phyloP scores from a whole-genome alignment of 2,888 invertebrate genomes.

The Agrochola lychnidis region DNA sequence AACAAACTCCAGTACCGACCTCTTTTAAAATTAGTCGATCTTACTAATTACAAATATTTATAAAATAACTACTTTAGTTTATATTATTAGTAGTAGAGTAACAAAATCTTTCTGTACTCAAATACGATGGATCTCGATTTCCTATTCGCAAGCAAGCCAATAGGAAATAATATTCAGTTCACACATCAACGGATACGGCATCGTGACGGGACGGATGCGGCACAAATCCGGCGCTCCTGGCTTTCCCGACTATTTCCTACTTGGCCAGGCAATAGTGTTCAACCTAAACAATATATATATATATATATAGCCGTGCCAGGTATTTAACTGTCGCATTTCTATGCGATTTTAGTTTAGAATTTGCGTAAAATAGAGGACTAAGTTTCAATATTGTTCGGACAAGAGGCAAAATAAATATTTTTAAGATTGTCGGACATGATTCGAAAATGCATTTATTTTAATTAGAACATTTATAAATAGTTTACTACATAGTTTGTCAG shows the following conservation, averaged over 20 bases:
- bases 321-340: not conserved
- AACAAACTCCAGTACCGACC: too few relatives aligned
- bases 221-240: not conserved
- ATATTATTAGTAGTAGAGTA: too few relatives aligned
- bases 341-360: not conserved
- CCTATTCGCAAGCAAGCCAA: not conserved
- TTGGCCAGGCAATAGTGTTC: not conserved
- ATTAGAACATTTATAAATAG: not conserved
- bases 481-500: not conserved
- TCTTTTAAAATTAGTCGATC: not conserved
- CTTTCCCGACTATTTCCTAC: slow-evolving; percentile 4
- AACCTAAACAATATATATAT: not conserved
- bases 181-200: not conserved
- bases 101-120: not conserved
- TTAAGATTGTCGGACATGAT: not conserved
- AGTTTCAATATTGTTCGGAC: not conserved
- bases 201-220: slow-evolving; percentile 10
- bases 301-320: not conserved
- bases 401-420: not conserved
- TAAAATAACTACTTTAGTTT: not conserved
- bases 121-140: not conserved
- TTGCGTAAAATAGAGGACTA: not conserved
- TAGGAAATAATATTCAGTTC: slow-evolving; percentile 21
- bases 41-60: not conserved
- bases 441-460: not conserved